Conservation (phyloP, 2,113 vertebrate species). For the Cephalopholis sonnerati region DNA sequence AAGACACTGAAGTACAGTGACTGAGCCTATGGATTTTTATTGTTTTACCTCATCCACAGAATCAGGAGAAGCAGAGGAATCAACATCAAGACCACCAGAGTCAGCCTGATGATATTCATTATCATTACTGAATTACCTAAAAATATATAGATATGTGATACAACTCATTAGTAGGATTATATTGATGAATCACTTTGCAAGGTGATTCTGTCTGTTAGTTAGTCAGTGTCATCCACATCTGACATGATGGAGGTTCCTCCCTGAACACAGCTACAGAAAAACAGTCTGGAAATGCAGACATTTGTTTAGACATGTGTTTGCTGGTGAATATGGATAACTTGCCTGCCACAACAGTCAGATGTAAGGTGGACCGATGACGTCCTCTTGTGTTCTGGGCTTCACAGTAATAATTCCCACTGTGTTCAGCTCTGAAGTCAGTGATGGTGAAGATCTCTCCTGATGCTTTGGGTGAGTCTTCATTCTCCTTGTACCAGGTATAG, state of each 20-base stretch:
- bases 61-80: too few relatives aligned
- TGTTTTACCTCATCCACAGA: too few relatives aligned
- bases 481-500: slow-evolving; percentile 42
- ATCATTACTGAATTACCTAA: too few relatives aligned
- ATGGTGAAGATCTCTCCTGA: slow-evolving; percentile 12
- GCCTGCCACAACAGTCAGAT: not conserved
- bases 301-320: too few relatives aligned
- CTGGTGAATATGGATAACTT: not conserved
- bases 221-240: not conserved
- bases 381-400: not conserved
- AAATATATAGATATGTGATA: not conserved
- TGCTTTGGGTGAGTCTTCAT: not conserved
- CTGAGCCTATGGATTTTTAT: too few relatives aligned
- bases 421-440: not conserved
- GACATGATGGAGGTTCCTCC: not conserved
- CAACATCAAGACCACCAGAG: too few relatives aligned
- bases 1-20: too few relatives aligned
- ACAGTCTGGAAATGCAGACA: not conserved
- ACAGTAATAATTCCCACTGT: slow-evolving; percentile 31
- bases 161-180: not conserved
- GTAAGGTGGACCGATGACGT: not conserved
- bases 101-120: too few relatives aligned
- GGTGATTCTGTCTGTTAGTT: not conserved
- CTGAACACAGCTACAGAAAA: not conserved
- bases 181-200: not conserved